Conservation (phyloP, 2,797 vertebrate species). For the Sebastes hubbsi region DNA sequence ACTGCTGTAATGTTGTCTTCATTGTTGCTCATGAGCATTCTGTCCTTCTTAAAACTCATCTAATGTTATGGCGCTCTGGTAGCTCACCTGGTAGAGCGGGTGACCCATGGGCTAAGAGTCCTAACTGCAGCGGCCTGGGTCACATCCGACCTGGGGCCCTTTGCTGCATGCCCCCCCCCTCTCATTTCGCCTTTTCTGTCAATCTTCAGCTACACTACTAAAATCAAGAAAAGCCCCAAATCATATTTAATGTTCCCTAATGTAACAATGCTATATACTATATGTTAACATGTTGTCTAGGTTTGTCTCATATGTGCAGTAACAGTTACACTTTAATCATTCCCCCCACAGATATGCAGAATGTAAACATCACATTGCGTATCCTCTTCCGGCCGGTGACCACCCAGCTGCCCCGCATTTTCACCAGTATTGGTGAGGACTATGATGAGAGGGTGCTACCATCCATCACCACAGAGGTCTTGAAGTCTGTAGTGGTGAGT, state of each 20-base stretch:
- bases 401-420: constrained; percentile 92
- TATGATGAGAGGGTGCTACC: constrained; percentile 96
- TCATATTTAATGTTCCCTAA: too few relatives aligned
- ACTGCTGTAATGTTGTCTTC: not conserved
- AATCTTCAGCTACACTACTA: too few relatives aligned
- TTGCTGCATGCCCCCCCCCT: too few relatives aligned
- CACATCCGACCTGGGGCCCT: too few relatives aligned
- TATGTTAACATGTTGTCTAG: not conserved
- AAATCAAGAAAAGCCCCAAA: too few relatives aligned
- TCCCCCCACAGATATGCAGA: constrained; percentile 90
- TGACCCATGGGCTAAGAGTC: too few relatives aligned
- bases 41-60: not conserved
- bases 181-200: too few relatives aligned
- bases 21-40: not conserved
- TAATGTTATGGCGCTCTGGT: too few relatives aligned
- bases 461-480: constrained; percentile 97
- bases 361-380: constrained; percentile 96
- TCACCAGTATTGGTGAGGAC: constrained; percentile 96
- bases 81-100: too few relatives aligned
- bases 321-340: not conserved
- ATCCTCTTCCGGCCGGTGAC: constrained; percentile 94
- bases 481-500: constrained; percentile 97
- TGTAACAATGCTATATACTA: not conserved
- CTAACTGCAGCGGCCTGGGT: too few relatives aligned
- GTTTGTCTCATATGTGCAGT: not conserved